These are phyloP conservation scores for Solenopsis fugax DNA, from an alignment of 1,140 invertebrate genomes.

Conservation along the genomic window DNA sequence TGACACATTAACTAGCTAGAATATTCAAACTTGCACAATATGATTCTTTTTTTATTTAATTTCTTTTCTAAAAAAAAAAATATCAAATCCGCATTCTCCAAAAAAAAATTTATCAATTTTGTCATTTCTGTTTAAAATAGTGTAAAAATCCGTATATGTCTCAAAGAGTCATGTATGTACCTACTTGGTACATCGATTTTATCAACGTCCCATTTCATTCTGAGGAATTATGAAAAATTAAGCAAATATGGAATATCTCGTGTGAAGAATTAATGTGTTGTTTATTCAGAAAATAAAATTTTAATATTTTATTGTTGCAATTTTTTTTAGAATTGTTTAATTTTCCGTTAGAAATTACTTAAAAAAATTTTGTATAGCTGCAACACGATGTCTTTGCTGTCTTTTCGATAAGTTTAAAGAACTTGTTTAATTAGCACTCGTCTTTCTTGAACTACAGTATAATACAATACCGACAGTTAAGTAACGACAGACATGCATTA, in stretches of 20 bases:
- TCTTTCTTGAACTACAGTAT: neutral
- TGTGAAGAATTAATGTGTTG: neutral
- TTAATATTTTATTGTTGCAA: neutral
- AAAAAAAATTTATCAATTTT: no score
- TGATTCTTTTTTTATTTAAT: neutral
- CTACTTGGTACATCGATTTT: constrained; percentile 12
- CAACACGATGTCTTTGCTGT: neutral
- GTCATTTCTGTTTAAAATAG: neutral
- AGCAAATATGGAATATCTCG: neutral
- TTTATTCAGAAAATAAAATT: neutral
- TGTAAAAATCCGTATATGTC: neutral
- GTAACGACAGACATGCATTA: neutral
- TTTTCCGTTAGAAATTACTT: neutral
- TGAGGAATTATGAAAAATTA: neutral
- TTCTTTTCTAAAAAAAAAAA: neutral
- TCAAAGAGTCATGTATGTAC: neutral
- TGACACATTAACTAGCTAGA: neutral
- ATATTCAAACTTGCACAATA: neutral
- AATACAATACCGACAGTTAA: constrained; percentile 12
- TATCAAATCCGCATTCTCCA: neutral
- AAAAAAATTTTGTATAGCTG: neutral
- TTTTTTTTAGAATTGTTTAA: constrained; percentile 5
- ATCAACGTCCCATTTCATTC: neutral
- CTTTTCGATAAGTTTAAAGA: constrained; percentile 18
- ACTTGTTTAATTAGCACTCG: constrained; percentile 48